Percentiles rank a stretch among this genome's conserved stretches.
These are phyloP conservation scores for Coptodon rendalli DNA, from an alignment of 2,113 vertebrate genomes.

Conservation along the genomic window DNA sequence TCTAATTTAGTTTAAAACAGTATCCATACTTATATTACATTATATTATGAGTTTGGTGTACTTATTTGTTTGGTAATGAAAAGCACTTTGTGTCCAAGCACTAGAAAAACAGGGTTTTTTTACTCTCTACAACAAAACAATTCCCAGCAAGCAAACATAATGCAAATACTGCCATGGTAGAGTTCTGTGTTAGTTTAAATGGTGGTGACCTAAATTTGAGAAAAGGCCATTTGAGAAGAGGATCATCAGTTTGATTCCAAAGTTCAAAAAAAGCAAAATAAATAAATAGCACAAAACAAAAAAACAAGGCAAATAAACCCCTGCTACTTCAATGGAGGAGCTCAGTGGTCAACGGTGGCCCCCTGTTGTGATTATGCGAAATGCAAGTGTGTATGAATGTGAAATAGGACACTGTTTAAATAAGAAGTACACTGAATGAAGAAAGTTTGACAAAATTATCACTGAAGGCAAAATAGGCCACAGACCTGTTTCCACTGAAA, in stretches of 20 bases:
- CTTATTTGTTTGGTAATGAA: not conserved
- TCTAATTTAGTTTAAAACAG: not conserved
- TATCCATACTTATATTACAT: not conserved
- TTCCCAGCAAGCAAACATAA: not conserved
- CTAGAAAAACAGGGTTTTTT: not conserved
- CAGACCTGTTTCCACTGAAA: conserved; percentile 3
- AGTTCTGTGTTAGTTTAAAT: not conserved
- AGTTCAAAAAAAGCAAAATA: not conserved
- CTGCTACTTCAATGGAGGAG: not conserved
- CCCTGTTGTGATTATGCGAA: not conserved
- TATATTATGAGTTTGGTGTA: not conserved
- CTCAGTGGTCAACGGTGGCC: not conserved
- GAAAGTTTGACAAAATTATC: not conserved
- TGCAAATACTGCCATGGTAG: not conserved
- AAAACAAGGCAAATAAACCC: not conserved
- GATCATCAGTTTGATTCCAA: conserved; percentile 1
- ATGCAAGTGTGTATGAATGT: not conserved
- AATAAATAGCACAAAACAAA: not conserved
- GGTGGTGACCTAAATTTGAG: not conserved
- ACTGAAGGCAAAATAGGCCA: conserved; percentile 2
- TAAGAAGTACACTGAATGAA: not conserved
- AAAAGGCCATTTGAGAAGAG: not conserved
- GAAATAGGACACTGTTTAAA: not conserved
- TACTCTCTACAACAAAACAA: not conserved
- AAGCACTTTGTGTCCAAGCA: not conserved